Conservation (phyloP, 2,113 vertebrate species). For the Guaruba guarouba region DNA sequence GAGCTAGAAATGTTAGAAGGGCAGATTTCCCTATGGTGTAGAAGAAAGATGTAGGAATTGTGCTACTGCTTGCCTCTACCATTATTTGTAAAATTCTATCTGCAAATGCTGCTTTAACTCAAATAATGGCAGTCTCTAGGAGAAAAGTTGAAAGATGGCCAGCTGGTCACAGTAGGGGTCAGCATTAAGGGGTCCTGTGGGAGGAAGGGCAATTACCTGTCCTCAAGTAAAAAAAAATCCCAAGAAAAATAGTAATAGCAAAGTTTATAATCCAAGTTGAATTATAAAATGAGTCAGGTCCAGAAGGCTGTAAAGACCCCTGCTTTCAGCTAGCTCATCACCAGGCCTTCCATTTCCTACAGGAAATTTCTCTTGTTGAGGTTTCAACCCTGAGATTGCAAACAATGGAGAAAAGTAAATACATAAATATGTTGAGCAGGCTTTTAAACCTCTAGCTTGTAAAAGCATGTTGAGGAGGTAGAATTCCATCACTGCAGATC, state of each 20-base stretch:
- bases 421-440: neutral
- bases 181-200: neutral
- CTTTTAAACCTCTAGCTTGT: neutral
- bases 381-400: neutral
- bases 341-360: neutral
- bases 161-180: slow-evolving; percentile 16
- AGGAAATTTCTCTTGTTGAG: neutral
- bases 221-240: neutral
- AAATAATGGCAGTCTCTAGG: neutral
- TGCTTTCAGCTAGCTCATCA: neutral
- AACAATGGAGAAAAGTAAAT: neutral
- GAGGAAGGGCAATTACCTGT: neutral
- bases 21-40: neutral
- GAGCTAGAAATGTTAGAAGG: neutral
- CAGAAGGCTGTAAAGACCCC: neutral
- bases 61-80: neutral
- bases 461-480: neutral
- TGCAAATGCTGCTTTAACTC: neutral
- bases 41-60: neutral
- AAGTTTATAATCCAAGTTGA: neutral
- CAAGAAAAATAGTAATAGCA: neutral
- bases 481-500: neutral
- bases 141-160: neutral
- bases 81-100: neutral
- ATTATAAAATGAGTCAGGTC: neutral